A percentile compares a stretch with the other conserved stretches of the same genome.
Conservation (phyloP, 1,140 invertebrate genomes). For the Trypoxylus dichotomus region DNA sequence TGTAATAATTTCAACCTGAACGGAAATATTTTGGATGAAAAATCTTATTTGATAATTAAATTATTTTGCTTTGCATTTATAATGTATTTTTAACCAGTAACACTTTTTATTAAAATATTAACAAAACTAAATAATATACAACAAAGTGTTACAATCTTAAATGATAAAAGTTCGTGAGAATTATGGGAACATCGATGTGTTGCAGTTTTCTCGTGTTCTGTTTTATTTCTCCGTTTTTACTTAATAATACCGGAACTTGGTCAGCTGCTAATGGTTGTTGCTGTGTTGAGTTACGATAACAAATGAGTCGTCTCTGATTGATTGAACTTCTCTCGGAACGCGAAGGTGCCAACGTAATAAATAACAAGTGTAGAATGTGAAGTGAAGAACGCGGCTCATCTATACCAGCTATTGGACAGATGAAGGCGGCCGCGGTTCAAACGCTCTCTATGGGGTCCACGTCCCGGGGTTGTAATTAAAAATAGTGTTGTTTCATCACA, state of each 20-base stretch:
- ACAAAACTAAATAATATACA: too few species aligned
- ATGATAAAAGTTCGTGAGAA: not conserved
- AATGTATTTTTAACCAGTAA: too few species aligned
- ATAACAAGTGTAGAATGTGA: constrained; percentile 27
- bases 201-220: not conserved
- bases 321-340: constrained; percentile 21
- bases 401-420: constrained; percentile 7
- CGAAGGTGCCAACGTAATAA: constrained; percentile 28
- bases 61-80: too few species aligned
- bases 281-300: constrained; percentile 25
- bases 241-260: constrained; percentile 13
- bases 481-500: constrained; percentile 27
- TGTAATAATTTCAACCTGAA: too few species aligned
- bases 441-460: constrained; percentile 20
- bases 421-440: constrained; percentile 28
- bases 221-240: not conserved
- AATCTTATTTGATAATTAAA: too few species aligned
- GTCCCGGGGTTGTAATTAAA: constrained; percentile 26
- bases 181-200: not conserved
- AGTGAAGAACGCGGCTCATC: not conserved
- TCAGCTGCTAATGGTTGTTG: constrained; percentile 27
- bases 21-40: too few species aligned
- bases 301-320: constrained; percentile 28
- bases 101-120: too few species aligned
- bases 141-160: not conserved